These are phyloP conservation scores for Numenius phaeopus DNA, from an alignment of 2,797 vertebrate genomes.

Conservation along the genomic window DNA sequence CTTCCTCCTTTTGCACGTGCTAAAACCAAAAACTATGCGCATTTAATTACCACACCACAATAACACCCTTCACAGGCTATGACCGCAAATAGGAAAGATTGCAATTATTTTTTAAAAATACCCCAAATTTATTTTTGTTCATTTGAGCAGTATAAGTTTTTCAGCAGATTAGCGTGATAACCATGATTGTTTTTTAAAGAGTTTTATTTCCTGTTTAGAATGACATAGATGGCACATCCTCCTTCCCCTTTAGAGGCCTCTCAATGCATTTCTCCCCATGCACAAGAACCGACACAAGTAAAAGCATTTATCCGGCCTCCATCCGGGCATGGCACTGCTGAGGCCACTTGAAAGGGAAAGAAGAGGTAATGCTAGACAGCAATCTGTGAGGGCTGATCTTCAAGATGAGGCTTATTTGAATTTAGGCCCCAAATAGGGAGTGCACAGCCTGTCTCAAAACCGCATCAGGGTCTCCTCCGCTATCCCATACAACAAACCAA, in stretches of 20 bases:
- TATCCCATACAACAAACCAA: not conserved
- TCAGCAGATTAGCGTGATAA: not conserved
- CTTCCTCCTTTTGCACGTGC: not conserved
- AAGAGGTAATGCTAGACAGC: not conserved
- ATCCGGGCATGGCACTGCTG: fast-evolving
- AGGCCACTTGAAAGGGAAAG: not conserved
- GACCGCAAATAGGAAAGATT: fast-evolving
- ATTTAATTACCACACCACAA: not conserved
- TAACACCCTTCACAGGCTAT: not conserved
- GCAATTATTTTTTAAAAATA: not conserved
- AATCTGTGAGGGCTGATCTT: not conserved
- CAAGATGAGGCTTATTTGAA: fast-evolving
- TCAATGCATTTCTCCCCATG: not conserved
- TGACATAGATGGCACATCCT: not conserved
- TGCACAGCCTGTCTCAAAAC: not conserved
- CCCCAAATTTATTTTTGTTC: not conserved
- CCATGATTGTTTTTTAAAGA: not conserved
- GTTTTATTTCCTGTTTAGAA: not conserved
- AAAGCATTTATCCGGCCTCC: not conserved
- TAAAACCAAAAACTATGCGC: not conserved
- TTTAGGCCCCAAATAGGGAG: not conserved
- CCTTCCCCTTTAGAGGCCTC: not conserved
- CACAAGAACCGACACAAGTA: not conserved
- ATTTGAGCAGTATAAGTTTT: not conserved
- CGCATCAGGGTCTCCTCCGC: not conserved